Base-by-base conservation (phyloP, 2,888 invertebrate genomes). In the Endomychus coccineus region DNA sequence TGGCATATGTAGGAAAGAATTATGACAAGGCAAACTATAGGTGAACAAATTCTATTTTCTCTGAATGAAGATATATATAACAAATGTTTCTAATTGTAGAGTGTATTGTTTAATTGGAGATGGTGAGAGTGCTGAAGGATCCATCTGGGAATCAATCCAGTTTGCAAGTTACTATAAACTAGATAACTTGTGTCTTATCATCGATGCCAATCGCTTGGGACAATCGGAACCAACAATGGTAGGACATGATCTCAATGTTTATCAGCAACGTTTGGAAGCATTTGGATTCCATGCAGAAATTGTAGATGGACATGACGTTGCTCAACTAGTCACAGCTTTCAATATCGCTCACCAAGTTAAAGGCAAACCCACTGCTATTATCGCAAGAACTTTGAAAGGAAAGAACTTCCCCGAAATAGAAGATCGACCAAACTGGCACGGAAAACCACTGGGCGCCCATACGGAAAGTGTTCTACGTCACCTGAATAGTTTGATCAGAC, bases 61-160 rank as follows among this genome's bases (percentile, higher is more conserved):
- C n/a, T 7, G 21, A 19, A 19, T 19, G 21, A 19, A 19, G n/a
- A n/a, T n/a, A n/a, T n/a, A n/a, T n/a, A n/a, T n/a, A 38, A 33
- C 46, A 40, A 43, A 44, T 48, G 64, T 71, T 3, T 69, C 27
- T 39, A 38, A 25, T 56, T 61, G 4, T 64, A 89, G 96, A 55
- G 90, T 91, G 1, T 98, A 84, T 68, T 95, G 94, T 59, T 58
- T 98, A 49, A 78, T 98, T 39, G 98, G 98, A 3, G 98, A 98
- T 70, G 98, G 98, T 2, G 98, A 98, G 70, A 84, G 90, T 34
- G 94, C 96, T 0, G 98, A 98, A 71, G 98, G 98, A 37, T 92
- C 92, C 29, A 77, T 97, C 46, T 97, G 96, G 96, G 96, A 97
- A 70, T 92, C 94, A 0, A 73, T 96, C 42, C 81, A 90, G 56